These are phyloP conservation scores for Oryzias woworae DNA, from an alignment of 2,113 vertebrate species.

Conservation along the genomic window DNA sequence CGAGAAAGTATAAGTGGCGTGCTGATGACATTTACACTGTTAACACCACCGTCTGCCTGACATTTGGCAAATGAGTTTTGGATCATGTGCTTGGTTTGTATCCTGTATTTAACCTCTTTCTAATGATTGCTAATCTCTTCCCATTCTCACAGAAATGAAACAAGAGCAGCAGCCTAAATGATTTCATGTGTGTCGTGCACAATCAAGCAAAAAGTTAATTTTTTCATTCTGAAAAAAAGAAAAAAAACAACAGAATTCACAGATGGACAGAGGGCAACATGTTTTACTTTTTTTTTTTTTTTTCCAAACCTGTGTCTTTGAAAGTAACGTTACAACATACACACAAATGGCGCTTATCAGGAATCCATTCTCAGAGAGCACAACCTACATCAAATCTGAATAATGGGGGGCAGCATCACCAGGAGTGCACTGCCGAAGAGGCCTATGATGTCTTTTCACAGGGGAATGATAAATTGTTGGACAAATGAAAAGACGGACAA, in stretches of 20 bases:
- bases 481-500: conserved; percentile 25
- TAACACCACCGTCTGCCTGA: conserved; percentile 33
- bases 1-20: not conserved
- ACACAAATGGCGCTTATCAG: conserved; percentile 13
- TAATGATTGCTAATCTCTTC: conserved; percentile 38
- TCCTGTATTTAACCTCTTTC: conserved; percentile 52
- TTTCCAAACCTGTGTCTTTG: not conserved
- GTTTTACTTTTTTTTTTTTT: conserved; percentile 3
- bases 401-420: conserved; percentile 7
- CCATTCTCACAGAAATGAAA: conserved; percentile 7
- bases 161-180: not conserved
- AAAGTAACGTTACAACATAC: not conserved
- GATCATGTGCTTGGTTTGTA: conserved; percentile 43
- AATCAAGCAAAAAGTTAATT: conserved; percentile 22
- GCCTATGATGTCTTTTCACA: conserved; percentile 3
- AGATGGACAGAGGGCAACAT: conserved; percentile 1
- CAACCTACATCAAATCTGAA: conserved; percentile 23
- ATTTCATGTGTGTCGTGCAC: conserved; percentile 21
- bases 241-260: not conserved
- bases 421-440: conserved; percentile 22
- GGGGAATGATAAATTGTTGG: conserved; percentile 29
- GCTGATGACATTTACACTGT: conserved; percentile 49
- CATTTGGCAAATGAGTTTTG: conserved; percentile 57
- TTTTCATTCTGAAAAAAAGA: conserved; percentile 18
- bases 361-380: conserved; percentile 24